Conservation (phyloP, 2,888 invertebrate genomes). For the Leptinotarsa juncta region DNA sequence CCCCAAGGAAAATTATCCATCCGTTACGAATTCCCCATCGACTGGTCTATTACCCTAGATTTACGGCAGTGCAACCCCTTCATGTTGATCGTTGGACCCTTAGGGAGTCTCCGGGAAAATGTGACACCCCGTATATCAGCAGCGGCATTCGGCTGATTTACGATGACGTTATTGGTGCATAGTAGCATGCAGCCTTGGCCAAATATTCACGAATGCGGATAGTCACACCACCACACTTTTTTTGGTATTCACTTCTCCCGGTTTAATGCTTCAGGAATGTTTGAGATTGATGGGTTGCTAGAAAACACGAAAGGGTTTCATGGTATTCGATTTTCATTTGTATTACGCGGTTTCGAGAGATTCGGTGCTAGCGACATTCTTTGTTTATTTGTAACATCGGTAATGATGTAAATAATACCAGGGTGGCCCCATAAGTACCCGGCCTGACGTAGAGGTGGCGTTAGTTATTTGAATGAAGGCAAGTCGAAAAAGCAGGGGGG, state of each 20-base stretch:
- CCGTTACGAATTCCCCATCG: conserved; percentile 19
- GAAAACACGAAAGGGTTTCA: conserved; percentile 25
- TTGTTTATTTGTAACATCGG: neutral
- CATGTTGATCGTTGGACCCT: conserved; percentile 1
- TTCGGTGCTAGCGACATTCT: neutral
- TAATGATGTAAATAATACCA: neutral
- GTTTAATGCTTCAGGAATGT: conserved; percentile 26
- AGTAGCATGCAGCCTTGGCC: conserved; percentile 35
- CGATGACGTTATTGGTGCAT: conserved; percentile 35
- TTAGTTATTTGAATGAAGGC: too few species aligned
- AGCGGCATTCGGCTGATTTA: conserved; percentile 36
- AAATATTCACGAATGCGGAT: conserved; percentile 34
- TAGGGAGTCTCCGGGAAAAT: neutral
- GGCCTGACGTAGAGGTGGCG: too few species aligned
- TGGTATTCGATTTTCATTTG: conserved; percentile 23
- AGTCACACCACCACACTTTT: conserved; percentile 32
- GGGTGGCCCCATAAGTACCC: too few species aligned
- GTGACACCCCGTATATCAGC: conserved; percentile 33
- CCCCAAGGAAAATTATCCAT: neutral
- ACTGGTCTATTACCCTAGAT: conserved; percentile 18
- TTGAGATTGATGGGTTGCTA: conserved; percentile 29
- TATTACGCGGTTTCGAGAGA: neutral
- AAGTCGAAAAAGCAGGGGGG: too few species aligned
- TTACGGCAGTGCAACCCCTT: neutral
- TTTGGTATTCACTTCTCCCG: conserved; percentile 19